phyloP scores from a whole-genome alignment of 2,888 invertebrate species.

The Plagiodera versicolora region DNA sequence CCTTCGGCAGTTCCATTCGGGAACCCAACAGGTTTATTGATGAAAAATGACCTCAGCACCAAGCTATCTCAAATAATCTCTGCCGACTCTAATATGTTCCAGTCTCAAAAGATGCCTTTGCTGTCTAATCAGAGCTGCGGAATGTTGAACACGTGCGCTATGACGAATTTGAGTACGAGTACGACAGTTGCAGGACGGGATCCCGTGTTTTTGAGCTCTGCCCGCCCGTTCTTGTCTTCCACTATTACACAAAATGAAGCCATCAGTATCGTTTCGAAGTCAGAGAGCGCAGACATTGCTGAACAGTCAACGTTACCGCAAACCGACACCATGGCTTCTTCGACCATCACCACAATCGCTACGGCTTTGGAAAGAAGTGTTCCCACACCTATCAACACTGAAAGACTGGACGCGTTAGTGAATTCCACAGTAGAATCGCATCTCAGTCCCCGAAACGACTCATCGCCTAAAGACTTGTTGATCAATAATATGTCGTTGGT shows the following conservation, averaged over 20 bases:
- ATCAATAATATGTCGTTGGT: conserved; percentile 33
- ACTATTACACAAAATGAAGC: conserved; percentile 36
- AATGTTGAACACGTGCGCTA: conserved; percentile 27
- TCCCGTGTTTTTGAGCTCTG: conserved; percentile 39
- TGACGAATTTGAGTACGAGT: conserved; percentile 25
- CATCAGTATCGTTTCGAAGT: conserved; percentile 44
- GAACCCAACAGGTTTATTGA: conserved; percentile 28
- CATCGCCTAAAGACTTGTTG: conserved; percentile 40
- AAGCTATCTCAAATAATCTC: conserved; percentile 32
- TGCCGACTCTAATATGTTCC: conserved; percentile 22
- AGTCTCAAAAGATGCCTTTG: conserved; percentile 29
- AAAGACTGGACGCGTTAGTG: conserved; percentile 64
- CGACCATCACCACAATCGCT: conserved; percentile 53
- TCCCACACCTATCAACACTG: conserved; percentile 48
- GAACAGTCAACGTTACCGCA: conserved; percentile 39
- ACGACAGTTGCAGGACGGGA: conserved; percentile 26
- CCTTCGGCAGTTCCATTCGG: conserved; percentile 27
- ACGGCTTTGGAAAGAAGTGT: conserved; percentile 36
- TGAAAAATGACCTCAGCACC: conserved; percentile 33
- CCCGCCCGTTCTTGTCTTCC: conserved; percentile 37
- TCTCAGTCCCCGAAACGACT: conserved; percentile 49
- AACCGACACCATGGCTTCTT: conserved; percentile 43
- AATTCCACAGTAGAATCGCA: conserved; percentile 60
- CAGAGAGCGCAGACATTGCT: conserved; percentile 45
- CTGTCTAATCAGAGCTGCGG: conserved; percentile 30